Percentiles rank a stretch among this genome's conserved stretches.
These are phyloP conservation scores for Rutpela maculata DNA, from an alignment of 2,888 invertebrate species.

Conservation along the genomic window DNA sequence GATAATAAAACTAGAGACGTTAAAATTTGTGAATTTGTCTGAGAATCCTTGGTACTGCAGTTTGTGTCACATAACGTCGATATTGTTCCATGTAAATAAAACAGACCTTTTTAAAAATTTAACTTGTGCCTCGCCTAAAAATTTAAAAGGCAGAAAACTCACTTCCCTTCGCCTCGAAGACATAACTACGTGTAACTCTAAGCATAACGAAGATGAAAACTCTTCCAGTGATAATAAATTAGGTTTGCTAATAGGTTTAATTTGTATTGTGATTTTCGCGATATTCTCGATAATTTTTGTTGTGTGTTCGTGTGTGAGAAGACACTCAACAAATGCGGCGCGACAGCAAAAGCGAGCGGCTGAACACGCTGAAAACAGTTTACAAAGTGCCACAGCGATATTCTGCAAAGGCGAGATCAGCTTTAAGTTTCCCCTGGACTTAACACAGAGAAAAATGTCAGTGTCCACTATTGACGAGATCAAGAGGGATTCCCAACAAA, in stretches of 20 bases:
- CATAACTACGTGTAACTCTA: slow-evolving; percentile 74
- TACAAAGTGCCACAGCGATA: slow-evolving; percentile 71
- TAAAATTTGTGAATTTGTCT: slow-evolving; percentile 76
- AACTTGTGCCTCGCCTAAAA: slow-evolving; percentile 78
- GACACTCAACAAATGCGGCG: slow-evolving; percentile 79
- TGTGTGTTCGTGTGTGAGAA: slow-evolving; percentile 81
- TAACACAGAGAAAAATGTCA: slow-evolving; percentile 71
- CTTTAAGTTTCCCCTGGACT: slow-evolving; percentile 77
- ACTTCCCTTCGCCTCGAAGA: slow-evolving; percentile 69
- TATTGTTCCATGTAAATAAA: slow-evolving; percentile 78
- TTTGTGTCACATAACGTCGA: slow-evolving; percentile 78
- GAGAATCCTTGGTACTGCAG: slow-evolving; percentile 84
- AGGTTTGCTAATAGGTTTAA: slow-evolving; percentile 75
- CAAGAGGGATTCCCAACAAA: slow-evolving; percentile 69
- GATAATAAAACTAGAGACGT: slow-evolving; percentile 77
- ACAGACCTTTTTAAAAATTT: slow-evolving; percentile 76
- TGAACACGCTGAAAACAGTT: slow-evolving; percentile 62
- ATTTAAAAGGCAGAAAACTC: slow-evolving; percentile 75
- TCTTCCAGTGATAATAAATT: slow-evolving; percentile 71
- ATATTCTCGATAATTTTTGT: slow-evolving; percentile 73
- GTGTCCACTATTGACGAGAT: slow-evolving; percentile 73
- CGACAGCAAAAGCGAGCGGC: slow-evolving; percentile 66
- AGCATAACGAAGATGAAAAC: slow-evolving; percentile 72
- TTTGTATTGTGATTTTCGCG: slow-evolving; percentile 74
- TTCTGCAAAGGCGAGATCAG: slow-evolving; percentile 76